Conservation (phyloP, 2,888 invertebrate species). For the Globia sparganii region DNA sequence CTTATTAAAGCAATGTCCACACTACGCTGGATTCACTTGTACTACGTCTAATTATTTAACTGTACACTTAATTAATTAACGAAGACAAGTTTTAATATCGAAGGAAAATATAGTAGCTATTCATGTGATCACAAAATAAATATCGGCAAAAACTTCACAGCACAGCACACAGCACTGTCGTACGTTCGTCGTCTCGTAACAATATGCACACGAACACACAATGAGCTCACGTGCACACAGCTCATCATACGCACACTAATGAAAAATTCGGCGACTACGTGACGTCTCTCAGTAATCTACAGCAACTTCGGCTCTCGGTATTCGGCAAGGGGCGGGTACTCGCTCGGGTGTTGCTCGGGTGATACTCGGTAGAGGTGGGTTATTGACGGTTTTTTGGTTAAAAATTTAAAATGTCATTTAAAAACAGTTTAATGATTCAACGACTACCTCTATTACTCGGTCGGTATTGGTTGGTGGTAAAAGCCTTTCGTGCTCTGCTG, state of each 20-base stretch:
- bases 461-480: neutral
- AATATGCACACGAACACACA: slow-evolving; percentile 70
- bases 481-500: neutral
- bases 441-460: too few relatives aligned
- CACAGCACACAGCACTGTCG: slow-evolving; percentile 64
- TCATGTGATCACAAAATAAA: slow-evolving; percentile 64
- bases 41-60: slow-evolving; percentile 51
- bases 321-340: too few relatives aligned
- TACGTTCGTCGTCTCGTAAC: slow-evolving; percentile 67
- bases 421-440: too few relatives aligned
- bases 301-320: too few relatives aligned
- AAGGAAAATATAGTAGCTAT: slow-evolving; percentile 55
- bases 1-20: slow-evolving; percentile 76
- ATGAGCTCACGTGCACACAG: slow-evolving; percentile 44
- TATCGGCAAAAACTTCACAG: slow-evolving; percentile 73
- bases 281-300: slow-evolving; percentile 64
- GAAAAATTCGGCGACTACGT: slow-evolving; percentile 59
- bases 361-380: too few relatives aligned
- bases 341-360: too few relatives aligned
- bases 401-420: too few relatives aligned
- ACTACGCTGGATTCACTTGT: slow-evolving; percentile 65
- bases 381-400: too few relatives aligned
- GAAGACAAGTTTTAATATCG: slow-evolving; percentile 48
- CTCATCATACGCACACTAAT: slow-evolving; percentile 49
- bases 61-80: slow-evolving; percentile 49